These are phyloP conservation scores for Trachops cirrhosus DNA, from an alignment of 2,797 vertebrate genomes.

Conservation along the genomic window DNA sequence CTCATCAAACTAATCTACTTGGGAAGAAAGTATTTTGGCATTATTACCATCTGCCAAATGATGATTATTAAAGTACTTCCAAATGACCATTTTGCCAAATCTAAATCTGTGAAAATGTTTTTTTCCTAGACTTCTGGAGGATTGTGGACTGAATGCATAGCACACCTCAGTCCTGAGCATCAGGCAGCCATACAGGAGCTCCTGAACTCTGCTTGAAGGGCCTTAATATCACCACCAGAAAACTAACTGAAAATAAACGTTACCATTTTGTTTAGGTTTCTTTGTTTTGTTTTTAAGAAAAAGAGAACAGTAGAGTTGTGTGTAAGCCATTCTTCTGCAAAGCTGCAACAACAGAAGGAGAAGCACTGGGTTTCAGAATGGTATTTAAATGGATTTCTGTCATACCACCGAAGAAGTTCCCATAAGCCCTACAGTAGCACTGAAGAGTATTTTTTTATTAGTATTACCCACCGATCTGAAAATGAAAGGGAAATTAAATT, in stretches of 20 bases:
- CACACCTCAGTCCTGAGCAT: conserved; percentile 93
- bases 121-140: conserved; percentile 90
- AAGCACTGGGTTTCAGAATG: conserved; percentile 74
- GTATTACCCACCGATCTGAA: conserved; percentile 79
- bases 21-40: not conserved
- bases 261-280: conserved; percentile 89
- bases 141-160: conserved; percentile 96
- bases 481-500: conserved; percentile 80
- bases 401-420: conserved; percentile 76
- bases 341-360: conserved; percentile 75
- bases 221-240: conserved; percentile 83
- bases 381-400: conserved; percentile 74
- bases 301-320: conserved; percentile 86
- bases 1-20: not conserved
- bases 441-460: conserved; percentile 89
- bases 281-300: conserved; percentile 88
- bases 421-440: conserved; percentile 81
- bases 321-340: conserved; percentile 84
- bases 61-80: not conserved
- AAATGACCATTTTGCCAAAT: not conserved
- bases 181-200: conserved; percentile 98
- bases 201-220: conserved; percentile 93
- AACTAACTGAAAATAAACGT: conserved; percentile 89
- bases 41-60: not conserved
- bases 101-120: conserved; percentile 22